Base-by-base conservation (phyloP, 2,113 vertebrate genomes). In the Nipponia nippon region DNA sequence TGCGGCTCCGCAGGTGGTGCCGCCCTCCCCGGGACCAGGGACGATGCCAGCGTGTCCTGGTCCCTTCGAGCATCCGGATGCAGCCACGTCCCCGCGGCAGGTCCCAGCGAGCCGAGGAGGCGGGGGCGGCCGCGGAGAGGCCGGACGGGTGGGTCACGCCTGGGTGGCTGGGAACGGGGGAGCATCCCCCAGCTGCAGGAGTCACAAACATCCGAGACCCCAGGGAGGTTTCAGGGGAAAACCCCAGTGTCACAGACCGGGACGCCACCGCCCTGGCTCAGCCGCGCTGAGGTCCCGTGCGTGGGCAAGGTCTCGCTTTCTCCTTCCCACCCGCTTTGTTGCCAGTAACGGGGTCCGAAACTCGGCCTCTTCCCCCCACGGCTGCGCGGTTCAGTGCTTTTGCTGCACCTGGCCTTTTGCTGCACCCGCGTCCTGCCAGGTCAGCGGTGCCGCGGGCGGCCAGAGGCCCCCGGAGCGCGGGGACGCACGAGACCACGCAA, bases 31-130 rank as follows among this genome's bases (percentile, higher is more conserved):
- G 5, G 42, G 42, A 21, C n/a, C 42, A 8, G 42, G 29, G 29
- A 22, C 1, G 61, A 18, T 10, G 18, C 23, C 61, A 12, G 42
- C 13, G 1, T 14, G 27, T 32, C 80, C 18, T 4, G n/a, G 29
- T 23, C 34, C 44, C 65, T 49, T 17, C 1, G 4, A 34, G 65
- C 17, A 38, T 5, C 53, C 1, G 3, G 21, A 19, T 4, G 5
- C 1, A 6, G 42, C 52, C 42, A 12, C 5, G 3, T 32, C 38
- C 38, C 67, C 8, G 2, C 0, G 19, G 36, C n/a, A 8, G 25
- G 46, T 52, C 36, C 30, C 36, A 21, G 36, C 2, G 9, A 30
- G 50, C 32, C 34, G 8, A 5, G 8, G 22, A 12, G 36, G 30
- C 5, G 0, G 16, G 16, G 25, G 30, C 20, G 46, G 6, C 6